phyloP scores from a whole-genome alignment of 2,113 vertebrate species.

The Agelaius phoeniceus region DNA sequence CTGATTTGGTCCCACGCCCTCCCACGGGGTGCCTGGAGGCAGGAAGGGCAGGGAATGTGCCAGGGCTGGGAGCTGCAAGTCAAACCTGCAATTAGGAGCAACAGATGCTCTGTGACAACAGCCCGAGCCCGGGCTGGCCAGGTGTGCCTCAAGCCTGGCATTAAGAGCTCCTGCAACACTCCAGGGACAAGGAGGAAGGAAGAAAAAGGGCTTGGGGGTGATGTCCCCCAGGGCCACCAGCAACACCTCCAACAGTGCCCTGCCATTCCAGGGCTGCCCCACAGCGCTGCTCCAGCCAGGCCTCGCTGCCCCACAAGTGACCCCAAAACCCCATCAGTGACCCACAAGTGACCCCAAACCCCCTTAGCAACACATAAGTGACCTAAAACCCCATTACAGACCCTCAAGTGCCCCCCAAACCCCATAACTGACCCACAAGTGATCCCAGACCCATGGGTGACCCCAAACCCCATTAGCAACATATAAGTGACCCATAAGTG shows the following conservation, averaged over 20 bases:
- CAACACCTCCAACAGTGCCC: rapidly evolving
- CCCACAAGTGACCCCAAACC: neutral
- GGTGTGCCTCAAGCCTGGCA: neutral
- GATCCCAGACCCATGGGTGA: neutral
- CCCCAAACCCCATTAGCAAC: no score
- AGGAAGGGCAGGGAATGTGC: neutral
- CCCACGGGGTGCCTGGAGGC: rapidly evolving
- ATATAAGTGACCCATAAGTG: neutral
- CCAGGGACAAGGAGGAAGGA: neutral
- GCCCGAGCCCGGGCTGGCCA: rapidly evolving
- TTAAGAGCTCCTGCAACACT: rapidly evolving
- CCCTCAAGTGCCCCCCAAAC: neutral
- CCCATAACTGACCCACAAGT: neutral
- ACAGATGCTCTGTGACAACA: neutral
- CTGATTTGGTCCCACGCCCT: neutral
- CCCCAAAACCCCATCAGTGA: neutral
- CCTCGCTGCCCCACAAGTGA: neutral
- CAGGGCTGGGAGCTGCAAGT: neutral
- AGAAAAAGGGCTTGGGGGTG: neutral
- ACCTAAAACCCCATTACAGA: neutral
- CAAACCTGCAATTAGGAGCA: neutral
- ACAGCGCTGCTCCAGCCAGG: neutral
- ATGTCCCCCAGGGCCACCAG: neutral
- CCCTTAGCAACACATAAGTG: neutral
- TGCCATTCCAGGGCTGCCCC: neutral